phyloP scores from a whole-genome alignment of 2,113 vertebrate genomes.

The Erythrocercus mccallii region DNA sequence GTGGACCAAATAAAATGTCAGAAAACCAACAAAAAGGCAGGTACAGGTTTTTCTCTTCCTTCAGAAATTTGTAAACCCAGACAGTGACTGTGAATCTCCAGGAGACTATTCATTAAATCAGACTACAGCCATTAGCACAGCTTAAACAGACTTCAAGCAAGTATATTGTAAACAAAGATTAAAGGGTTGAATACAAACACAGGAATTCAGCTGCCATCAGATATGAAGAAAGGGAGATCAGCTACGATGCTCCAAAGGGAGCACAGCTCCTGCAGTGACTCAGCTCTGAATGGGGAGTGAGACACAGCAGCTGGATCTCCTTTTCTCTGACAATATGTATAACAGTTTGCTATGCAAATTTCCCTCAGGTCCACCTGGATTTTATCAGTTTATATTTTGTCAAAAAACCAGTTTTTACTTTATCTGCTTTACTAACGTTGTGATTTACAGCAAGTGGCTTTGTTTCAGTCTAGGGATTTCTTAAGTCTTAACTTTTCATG shows the following conservation, averaged over 20 bases:
- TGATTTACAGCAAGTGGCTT: slow-evolving; percentile 13
- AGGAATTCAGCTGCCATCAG: background rate
- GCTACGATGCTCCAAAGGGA: background rate
- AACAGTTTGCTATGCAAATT: background rate
- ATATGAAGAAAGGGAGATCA: background rate
- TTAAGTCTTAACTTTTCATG: background rate
- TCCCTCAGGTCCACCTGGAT: background rate
- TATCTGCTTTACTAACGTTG: background rate
- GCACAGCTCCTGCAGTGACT: background rate
- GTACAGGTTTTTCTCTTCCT: background rate
- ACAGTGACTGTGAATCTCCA: background rate
- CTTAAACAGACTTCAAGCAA: background rate
- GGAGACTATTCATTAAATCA: background rate
- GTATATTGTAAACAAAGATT: background rate
- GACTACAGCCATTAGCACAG: background rate
- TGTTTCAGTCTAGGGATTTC: slow-evolving; percentile 29
- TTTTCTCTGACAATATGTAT: background rate
- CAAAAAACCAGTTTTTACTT: background rate
- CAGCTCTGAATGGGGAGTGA: background rate
- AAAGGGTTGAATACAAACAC: background rate
- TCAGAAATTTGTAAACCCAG: background rate
- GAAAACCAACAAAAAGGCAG: background rate
- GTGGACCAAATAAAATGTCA: background rate
- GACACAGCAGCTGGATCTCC: background rate
- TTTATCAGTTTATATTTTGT: background rate